These are phyloP conservation scores for Galemys pyrenaicus DNA, from an alignment of 2,113 vertebrate genomes.

Conservation along the genomic window DNA sequence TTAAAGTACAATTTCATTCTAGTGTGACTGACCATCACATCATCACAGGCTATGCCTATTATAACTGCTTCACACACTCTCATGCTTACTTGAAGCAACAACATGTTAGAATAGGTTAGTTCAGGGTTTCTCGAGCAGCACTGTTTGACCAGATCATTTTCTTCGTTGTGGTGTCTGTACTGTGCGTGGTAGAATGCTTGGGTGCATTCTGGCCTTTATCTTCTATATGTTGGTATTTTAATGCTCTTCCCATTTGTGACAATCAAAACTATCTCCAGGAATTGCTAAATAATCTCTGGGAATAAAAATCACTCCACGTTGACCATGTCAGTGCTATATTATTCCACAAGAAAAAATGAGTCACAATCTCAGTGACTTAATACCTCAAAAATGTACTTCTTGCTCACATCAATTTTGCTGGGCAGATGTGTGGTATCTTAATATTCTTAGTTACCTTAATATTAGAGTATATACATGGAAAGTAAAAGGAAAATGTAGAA, in stretches of 20 bases:
- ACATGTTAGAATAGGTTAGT: background rate
- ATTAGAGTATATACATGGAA: background rate
- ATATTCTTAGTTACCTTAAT: background rate
- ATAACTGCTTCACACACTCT: background rate
- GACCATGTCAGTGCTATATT: background rate
- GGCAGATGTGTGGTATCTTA: background rate
- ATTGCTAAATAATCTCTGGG: background rate
- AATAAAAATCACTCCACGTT: background rate
- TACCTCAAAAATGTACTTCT: background rate
- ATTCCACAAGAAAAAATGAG: background rate
- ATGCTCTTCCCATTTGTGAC: no score
- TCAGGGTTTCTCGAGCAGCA: background rate
- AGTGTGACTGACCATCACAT: background rate
- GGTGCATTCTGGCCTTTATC: background rate
- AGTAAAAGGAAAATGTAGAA: background rate
- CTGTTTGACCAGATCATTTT: background rate
- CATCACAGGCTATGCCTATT: background rate
- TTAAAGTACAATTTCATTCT: background rate
- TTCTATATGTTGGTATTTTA: background rate
- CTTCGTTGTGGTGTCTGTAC: background rate
- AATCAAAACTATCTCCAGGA: background rate
- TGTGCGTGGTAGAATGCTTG: background rate
- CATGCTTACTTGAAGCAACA: background rate
- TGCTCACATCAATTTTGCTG: background rate
- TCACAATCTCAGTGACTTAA: background rate